Evolutionary conservation across 2,113 vertebrate species (phyloP).

Genomic region (Columba livia): DNA sequence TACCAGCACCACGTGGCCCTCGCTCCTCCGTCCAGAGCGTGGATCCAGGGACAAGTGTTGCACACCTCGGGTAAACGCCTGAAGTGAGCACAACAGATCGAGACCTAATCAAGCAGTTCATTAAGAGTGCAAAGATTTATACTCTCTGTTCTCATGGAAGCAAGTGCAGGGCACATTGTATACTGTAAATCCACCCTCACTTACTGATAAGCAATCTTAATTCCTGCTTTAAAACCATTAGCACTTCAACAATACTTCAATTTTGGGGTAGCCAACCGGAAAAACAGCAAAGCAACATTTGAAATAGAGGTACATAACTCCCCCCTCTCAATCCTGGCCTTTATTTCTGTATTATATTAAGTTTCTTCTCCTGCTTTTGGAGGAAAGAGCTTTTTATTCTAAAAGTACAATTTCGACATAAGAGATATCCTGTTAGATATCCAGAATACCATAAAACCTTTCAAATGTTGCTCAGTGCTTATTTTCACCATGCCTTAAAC

Average conservation of each 20-base stretch:
- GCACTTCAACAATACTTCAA: background rate
- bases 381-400: background rate
- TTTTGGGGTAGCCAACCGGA: background rate
- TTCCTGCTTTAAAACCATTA: background rate
- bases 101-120: background rate
- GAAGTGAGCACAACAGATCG: rapidly evolving
- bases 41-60: rapidly evolving
- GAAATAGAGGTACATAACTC: background rate
- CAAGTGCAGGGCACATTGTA: background rate
- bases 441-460: background rate
- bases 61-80: rapidly evolving
- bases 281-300: background rate
- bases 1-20: background rate
- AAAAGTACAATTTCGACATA: background rate
- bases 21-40: background rate
- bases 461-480: background rate
- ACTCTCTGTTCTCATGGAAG: background rate
- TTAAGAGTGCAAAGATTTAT: background rate
- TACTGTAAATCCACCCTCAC: background rate
- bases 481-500: background rate
- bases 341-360: background rate
- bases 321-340: background rate
- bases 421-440: background rate
- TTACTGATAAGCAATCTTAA: background rate
- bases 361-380: background rate